A percentile compares a stretch with the other conserved stretches of the same genome.
Conservation (phyloP, 35 echinoderm and acorn worm species). For the Diadema setosum region DNA sequence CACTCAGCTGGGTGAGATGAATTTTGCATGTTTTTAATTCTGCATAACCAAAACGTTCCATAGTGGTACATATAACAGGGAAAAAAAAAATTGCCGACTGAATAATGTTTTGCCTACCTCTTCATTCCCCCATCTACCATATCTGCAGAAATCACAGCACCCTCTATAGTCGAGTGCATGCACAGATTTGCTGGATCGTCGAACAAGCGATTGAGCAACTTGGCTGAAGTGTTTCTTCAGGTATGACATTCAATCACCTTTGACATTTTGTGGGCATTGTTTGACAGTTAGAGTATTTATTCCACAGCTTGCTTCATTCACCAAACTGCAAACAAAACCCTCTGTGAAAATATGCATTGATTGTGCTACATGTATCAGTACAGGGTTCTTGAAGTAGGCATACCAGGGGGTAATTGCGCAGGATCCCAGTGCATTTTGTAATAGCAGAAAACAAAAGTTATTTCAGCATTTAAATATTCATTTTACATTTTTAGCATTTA, state of each 20-base stretch:
- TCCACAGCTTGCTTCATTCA: neutral
- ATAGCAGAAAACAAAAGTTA: too few species aligned
- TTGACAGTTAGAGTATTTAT: neutral
- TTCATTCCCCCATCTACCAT: too few species aligned
- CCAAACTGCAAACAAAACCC: neutral
- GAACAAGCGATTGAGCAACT: slow-evolving; percentile 55
- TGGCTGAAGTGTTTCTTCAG: slow-evolving; percentile 68
- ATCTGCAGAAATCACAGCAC: slow-evolving; percentile 58
- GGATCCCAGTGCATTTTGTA: neutral
- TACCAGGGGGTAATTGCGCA: neutral
- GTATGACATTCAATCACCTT: neutral
- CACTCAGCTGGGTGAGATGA: too few species aligned
- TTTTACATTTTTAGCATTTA: too few species aligned
- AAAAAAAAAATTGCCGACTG: too few species aligned
- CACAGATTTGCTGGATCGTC: slow-evolving; percentile 34
- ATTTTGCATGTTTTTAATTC: too few species aligned
- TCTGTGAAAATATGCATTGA: neutral
- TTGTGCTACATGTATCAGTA: neutral
- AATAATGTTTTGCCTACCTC: too few species aligned
- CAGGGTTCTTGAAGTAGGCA: neutral
- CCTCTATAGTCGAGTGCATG: slow-evolving; percentile 50
- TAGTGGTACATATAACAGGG: too few species aligned
- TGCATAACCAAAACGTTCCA: too few species aligned
- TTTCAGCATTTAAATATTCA: too few species aligned
- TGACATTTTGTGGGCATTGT: neutral